Conservation (phyloP, 1,140 invertebrate species). For the Grapholita molesta region DNA sequence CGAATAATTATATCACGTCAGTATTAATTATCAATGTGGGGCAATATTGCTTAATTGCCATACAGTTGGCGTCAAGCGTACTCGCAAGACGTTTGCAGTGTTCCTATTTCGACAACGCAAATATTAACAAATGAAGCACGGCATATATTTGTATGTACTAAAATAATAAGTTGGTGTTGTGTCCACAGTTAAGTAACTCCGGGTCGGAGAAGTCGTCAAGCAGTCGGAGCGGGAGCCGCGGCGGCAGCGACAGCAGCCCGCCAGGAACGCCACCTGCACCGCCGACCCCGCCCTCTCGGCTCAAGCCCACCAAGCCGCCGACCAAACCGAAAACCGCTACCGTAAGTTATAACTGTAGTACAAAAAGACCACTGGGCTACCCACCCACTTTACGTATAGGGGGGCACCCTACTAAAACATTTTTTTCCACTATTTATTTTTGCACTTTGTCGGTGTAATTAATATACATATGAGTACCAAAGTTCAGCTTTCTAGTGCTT, state of each 20-base stretch:
- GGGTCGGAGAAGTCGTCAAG: constrained; percentile 55
- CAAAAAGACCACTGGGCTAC: too few relatives aligned
- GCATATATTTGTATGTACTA: too few relatives aligned
- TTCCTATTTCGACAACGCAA: background rate
- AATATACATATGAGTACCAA: too few relatives aligned
- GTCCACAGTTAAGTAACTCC: constrained; percentile 53
- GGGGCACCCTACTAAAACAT: too few relatives aligned
- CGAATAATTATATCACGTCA: background rate
- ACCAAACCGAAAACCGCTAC: constrained; percentile 42
- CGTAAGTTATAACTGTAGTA: constrained; percentile 42
- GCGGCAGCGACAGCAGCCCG: constrained; percentile 55
- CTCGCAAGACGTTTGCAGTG: background rate
- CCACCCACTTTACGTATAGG: too few relatives aligned
- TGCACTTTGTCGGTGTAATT: too few relatives aligned
- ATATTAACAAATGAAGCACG: background rate
- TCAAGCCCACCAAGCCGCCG: constrained; percentile 69
- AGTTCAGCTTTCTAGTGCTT: too few relatives aligned
- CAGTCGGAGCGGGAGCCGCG: constrained; percentile 28
- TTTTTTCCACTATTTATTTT: too few relatives aligned
- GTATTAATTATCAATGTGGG: background rate
- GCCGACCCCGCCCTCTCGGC: constrained; percentile 67
- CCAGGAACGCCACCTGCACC: constrained; percentile 67
- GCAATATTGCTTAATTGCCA: background rate
- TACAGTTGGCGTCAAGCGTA: background rate
- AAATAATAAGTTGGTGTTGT: too few relatives aligned